Evolutionary conservation across 2,113 vertebrate species (phyloP).

Genomic region (Montifringilla adamsi): DNA sequence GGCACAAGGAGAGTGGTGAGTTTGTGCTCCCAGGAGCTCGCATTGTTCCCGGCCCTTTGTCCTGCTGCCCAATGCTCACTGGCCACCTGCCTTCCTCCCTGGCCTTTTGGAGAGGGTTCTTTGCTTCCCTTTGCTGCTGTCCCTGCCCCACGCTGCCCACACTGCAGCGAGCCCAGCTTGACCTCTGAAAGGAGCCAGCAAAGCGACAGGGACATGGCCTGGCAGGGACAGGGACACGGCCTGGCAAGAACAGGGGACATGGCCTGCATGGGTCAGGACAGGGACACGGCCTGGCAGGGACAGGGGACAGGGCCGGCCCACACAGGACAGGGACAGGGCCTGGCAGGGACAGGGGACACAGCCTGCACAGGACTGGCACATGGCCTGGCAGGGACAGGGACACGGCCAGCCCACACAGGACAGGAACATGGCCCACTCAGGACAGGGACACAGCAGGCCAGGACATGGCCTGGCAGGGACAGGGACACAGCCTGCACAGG

Average conservation of each 20-base stretch:
- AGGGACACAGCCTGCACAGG: no score
- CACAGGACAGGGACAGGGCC: no score
- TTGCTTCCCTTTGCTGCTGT: background rate
- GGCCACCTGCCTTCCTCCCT: slow-evolving; percentile 35
- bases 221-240: background rate
- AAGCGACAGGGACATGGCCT: background rate
- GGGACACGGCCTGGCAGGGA: background rate
- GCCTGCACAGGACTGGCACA: background rate
- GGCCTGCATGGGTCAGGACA: background rate
- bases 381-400: background rate
- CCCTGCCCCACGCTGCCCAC: background rate
- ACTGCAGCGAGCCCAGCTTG: background rate
- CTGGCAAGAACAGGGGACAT: background rate
- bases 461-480: background rate
- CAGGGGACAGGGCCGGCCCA: no score
- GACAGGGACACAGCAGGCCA: background rate
- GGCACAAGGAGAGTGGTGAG: background rate
- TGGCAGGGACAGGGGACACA: background rate
- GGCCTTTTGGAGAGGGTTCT: background rate
- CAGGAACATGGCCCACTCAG: no score
- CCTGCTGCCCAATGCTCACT: background rate
- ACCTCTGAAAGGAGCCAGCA: background rate
- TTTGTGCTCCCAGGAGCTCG: background rate
- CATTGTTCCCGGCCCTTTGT: slow-evolving; percentile 7
- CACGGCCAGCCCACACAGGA: background rate